Conservation (phyloP, 2,888 invertebrate species). For the Tenthredo mesomela region DNA sequence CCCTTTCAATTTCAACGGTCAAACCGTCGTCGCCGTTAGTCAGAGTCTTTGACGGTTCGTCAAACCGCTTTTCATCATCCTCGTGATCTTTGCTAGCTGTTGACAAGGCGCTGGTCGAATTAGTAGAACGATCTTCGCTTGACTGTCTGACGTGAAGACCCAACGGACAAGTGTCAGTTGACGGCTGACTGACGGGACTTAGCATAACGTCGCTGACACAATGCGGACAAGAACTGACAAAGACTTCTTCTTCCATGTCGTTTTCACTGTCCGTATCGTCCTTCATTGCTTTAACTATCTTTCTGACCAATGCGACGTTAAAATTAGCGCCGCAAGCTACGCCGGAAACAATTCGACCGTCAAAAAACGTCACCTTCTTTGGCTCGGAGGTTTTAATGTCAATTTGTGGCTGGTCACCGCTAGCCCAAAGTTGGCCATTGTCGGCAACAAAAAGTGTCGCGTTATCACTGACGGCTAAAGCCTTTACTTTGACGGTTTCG, state of each 20-base stretch:
- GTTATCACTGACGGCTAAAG: constrained; percentile 82
- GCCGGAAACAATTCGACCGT: constrained; percentile 84
- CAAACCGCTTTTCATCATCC: constrained; percentile 53
- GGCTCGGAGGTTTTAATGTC: constrained; percentile 82
- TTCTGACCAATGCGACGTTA: constrained; percentile 87
- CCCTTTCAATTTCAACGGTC: constrained; percentile 63
- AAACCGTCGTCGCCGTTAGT: constrained; percentile 60
- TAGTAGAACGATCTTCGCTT: constrained; percentile 80
- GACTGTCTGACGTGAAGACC: constrained; percentile 82
- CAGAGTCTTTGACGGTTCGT: neutral
- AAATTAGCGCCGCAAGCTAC: constrained; percentile 88
- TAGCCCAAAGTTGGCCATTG: constrained; percentile 86
- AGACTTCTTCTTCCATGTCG: constrained; percentile 83
- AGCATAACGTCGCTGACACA: constrained; percentile 75
- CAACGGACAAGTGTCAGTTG: constrained; percentile 84
- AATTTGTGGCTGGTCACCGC: constrained; percentile 85
- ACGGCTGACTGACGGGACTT: constrained; percentile 78
- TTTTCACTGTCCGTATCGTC: constrained; percentile 80
- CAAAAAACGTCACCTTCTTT: constrained; percentile 85
- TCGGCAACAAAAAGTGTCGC: constrained; percentile 84
- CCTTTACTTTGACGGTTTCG: constrained; percentile 82
- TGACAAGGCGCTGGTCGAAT: constrained; percentile 79
- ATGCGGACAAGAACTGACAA: constrained; percentile 84
- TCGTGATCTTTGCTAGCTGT: constrained; percentile 79
- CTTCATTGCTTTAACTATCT: constrained; percentile 78